A percentile compares a stretch with the other conserved stretches of the same genome.
These are phyloP conservation scores for Liposcelis brunnea DNA, from an alignment of 2,888 invertebrate species.

Conservation along the genomic window DNA sequence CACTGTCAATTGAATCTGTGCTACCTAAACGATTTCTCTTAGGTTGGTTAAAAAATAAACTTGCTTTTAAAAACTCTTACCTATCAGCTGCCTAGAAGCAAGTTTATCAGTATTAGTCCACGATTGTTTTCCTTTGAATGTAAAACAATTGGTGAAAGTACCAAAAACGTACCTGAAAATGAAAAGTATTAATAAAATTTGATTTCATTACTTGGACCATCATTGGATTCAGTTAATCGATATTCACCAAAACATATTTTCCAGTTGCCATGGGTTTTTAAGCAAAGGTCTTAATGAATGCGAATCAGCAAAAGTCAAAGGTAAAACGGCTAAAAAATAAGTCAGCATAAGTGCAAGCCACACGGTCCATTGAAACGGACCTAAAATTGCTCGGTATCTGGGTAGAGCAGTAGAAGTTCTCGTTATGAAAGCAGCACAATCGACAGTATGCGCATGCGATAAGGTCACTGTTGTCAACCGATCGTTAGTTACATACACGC, in stretches of 20 bases:
- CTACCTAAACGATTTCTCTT: too few relatives aligned
- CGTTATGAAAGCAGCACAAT: slow-evolving; percentile 62
- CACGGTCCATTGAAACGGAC: slow-evolving; percentile 66
- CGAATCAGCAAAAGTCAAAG: slow-evolving; percentile 55
- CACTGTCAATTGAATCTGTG: too few relatives aligned
- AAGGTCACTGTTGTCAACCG: slow-evolving; percentile 35
- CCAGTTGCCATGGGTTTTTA: slow-evolving; percentile 50
- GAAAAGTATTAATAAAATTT: too few relatives aligned
- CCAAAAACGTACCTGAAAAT: slow-evolving; percentile 47
- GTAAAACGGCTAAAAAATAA: slow-evolving; percentile 56
- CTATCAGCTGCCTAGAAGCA: slow-evolving; percentile 53
- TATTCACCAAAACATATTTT: slow-evolving; percentile 62
- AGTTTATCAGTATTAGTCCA: slow-evolving; percentile 52
- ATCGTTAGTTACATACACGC: slow-evolving; percentile 47
- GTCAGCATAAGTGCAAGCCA: slow-evolving; percentile 55
- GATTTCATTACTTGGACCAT: too few relatives aligned
- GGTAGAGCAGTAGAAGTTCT: slow-evolving; percentile 61
- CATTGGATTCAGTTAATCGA: too few relatives aligned
- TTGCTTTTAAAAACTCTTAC: slow-evolving; percentile 26
- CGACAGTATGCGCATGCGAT: slow-evolving; percentile 46
- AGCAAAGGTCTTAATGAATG: slow-evolving; percentile 45
- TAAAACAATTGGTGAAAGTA: slow-evolving; percentile 67
- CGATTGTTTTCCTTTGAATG: slow-evolving; percentile 40
- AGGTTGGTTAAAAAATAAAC: too few relatives aligned
- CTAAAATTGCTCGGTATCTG: slow-evolving; percentile 64